These are phyloP conservation scores for Spodoptera frugiperda DNA, from an alignment of 1,140 invertebrate species.

Conservation along the genomic window DNA sequence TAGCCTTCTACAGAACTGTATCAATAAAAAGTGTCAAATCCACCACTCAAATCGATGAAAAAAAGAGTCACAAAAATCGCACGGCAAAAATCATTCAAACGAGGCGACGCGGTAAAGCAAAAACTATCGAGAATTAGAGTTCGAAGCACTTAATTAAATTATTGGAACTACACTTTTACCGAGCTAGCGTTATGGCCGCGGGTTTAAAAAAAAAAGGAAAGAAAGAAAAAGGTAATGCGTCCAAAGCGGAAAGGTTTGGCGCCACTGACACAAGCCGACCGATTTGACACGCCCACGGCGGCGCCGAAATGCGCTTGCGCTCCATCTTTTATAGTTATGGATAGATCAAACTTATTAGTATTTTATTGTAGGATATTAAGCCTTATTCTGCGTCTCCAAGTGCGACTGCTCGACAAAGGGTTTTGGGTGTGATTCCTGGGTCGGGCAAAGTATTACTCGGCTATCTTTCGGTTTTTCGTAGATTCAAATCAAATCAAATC, in stretches of 20 bases:
- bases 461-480: too few species aligned
- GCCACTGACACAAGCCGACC: slow-evolving; percentile 50
- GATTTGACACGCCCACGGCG: slow-evolving; percentile 47
- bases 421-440: too few species aligned
- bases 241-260: slow-evolving; percentile 47
- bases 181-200: slow-evolving; percentile 50
- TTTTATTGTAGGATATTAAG: background rate
- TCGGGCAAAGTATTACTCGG: too few species aligned
- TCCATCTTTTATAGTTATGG: slow-evolving; percentile 9
- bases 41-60: background rate
- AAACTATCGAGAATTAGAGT: slow-evolving; percentile 42
- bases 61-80: background rate
- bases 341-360: slow-evolving; percentile 15
- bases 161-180: slow-evolving; percentile 46
- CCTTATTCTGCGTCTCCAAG: too few species aligned
- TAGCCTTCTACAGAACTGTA: too few species aligned
- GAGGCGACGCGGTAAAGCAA: background rate
- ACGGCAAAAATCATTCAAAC: slow-evolving; percentile 5
- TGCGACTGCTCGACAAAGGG: too few species aligned
- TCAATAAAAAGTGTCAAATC: background rate
- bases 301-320: slow-evolving; percentile 25
- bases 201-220: slow-evolving; percentile 45
- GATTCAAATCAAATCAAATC: too few species aligned
- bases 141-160: slow-evolving; percentile 50
- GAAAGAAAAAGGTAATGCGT: slow-evolving; percentile 30